Conservation (phyloP, 1,140 invertebrate species). For the Drosophila orena region DNA sequence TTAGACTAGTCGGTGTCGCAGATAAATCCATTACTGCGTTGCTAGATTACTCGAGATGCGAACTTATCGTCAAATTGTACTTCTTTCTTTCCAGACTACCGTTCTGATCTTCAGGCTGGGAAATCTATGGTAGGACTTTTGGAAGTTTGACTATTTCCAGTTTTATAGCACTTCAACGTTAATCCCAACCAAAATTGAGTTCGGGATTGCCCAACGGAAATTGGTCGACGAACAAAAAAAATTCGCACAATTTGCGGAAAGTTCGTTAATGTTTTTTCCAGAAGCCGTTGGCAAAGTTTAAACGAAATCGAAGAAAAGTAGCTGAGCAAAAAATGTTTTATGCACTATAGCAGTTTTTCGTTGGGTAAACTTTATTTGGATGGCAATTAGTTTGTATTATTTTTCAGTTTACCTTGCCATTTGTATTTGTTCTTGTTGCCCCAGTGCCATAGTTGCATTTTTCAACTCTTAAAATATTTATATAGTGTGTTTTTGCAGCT, state of each 20-base stretch:
- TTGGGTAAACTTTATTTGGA: slow-evolving; percentile 67
- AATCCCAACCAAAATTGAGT: slow-evolving; percentile 78
- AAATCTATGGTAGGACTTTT: slow-evolving; percentile 44
- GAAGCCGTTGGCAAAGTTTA: slow-evolving; percentile 30
- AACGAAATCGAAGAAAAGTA: slow-evolving; percentile 37
- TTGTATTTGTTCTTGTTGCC: slow-evolving; percentile 22
- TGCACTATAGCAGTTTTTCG: slow-evolving; percentile 50
- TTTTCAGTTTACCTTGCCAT: slow-evolving; percentile 47
- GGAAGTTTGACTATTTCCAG: slow-evolving; percentile 28
- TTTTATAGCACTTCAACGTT: slow-evolving; percentile 74
- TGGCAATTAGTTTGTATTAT: slow-evolving; percentile 74
- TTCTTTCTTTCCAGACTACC: background rate
- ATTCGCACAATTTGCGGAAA: slow-evolving; percentile 50
- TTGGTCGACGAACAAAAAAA: slow-evolving; percentile 52
- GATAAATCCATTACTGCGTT: no score
- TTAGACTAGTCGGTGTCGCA: no score
- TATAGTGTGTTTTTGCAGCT: slow-evolving; percentile 38
- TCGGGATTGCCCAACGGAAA: slow-evolving; percentile 39
- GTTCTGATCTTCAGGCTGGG: slow-evolving; percentile 11
- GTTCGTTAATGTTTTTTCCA: slow-evolving; percentile 17
- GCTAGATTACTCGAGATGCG: no score
- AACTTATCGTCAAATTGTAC: background rate
- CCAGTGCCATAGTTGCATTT: slow-evolving; percentile 36
- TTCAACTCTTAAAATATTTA: slow-evolving; percentile 75
- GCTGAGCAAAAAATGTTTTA: slow-evolving; percentile 47